Evolutionary conservation across 2,888 invertebrate species (phyloP).

Genomic region (Troides aeacus): DNA sequence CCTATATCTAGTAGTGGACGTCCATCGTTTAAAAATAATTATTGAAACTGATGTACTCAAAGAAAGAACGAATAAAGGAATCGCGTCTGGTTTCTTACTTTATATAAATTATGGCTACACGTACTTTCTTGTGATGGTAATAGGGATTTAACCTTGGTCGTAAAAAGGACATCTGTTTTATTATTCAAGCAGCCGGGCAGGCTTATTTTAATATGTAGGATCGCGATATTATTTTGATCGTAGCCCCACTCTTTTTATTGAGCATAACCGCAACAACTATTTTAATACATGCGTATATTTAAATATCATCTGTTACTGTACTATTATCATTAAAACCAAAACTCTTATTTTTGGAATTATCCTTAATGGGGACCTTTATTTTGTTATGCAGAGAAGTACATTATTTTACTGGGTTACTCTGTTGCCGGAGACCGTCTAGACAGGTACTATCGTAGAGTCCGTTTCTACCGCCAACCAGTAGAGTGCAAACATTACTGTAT

Average conservation of each 20-base stretch:
- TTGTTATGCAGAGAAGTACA: too few relatives aligned
- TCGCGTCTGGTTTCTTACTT: not conserved
- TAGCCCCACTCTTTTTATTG: not conserved
- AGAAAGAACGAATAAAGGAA: not conserved
- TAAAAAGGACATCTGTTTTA: constrained; percentile 23
- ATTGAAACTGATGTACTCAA: not conserved
- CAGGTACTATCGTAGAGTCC: too few relatives aligned
- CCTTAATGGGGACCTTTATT: too few relatives aligned
- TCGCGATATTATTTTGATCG: constrained; percentile 2
- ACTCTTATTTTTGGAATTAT: too few relatives aligned
- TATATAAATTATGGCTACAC: constrained; percentile 10
- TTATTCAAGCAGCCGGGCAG: constrained; percentile 20
- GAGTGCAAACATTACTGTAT: too few relatives aligned
- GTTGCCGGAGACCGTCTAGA: too few relatives aligned
- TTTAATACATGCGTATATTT: not conserved
- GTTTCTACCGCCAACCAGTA: too few relatives aligned
- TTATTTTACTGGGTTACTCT: too few relatives aligned
- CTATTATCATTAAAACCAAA: too few relatives aligned
- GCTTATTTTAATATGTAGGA: constrained; percentile 12
- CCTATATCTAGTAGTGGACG: too few relatives aligned
- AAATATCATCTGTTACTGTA: too few relatives aligned
- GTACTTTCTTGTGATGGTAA: constrained; percentile 5
- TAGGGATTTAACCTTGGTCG: constrained; percentile 12
- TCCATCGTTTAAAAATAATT: not conserved
- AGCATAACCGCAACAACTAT: not conserved